A percentile compares a stretch with the other conserved stretches of the same genome.
phyloP scores from a whole-genome alignment of 2,888 invertebrate genomes.

The Pasiphila rectangulata region DNA sequence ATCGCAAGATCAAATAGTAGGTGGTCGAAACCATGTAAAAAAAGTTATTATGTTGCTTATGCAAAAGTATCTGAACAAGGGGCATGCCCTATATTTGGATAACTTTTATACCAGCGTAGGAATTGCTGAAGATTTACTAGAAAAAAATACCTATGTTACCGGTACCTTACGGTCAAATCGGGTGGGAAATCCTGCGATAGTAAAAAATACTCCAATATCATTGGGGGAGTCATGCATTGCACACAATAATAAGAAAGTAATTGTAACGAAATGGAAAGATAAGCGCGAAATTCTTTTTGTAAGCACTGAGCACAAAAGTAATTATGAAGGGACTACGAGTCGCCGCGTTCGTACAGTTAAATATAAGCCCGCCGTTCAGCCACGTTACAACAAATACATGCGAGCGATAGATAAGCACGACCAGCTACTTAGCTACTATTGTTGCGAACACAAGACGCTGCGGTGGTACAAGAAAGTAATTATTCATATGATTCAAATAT shows the following conservation, averaged over 20 bases:
- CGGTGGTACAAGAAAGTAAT: slow-evolving; percentile 17
- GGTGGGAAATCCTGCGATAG: slow-evolving; percentile 24
- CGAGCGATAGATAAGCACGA: slow-evolving; percentile 24
- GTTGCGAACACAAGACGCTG: slow-evolving; percentile 11
- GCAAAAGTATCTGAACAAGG: slow-evolving; percentile 29
- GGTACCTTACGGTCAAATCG: slow-evolving; percentile 32
- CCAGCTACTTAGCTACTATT: slow-evolving; percentile 12
- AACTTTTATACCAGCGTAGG: slow-evolving; percentile 32
- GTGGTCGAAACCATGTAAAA: slow-evolving; percentile 29
- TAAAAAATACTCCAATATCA: not conserved
- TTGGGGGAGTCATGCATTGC: slow-evolving; percentile 25
- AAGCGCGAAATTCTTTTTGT: slow-evolving; percentile 33
- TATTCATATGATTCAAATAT: too few relatives aligned
- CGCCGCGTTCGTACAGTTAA: slow-evolving; percentile 33
- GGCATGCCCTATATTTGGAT: slow-evolving; percentile 30
- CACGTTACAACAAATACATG: slow-evolving; percentile 32
- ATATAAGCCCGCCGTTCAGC: slow-evolving; percentile 34
- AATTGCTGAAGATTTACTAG: slow-evolving; percentile 29
- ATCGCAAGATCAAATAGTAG: slow-evolving; percentile 23
- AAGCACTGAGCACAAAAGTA: slow-evolving; percentile 33
- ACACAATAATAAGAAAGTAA: slow-evolving; percentile 32
- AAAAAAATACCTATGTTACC: slow-evolving; percentile 31
- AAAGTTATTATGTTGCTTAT: slow-evolving; percentile 22
- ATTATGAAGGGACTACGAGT: slow-evolving; percentile 33
- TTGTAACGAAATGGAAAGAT: slow-evolving; percentile 34